Evolutionary conservation across 2,797 vertebrate genomes (phyloP).

Genomic region (Arrhamphus sclerolepis): DNA sequence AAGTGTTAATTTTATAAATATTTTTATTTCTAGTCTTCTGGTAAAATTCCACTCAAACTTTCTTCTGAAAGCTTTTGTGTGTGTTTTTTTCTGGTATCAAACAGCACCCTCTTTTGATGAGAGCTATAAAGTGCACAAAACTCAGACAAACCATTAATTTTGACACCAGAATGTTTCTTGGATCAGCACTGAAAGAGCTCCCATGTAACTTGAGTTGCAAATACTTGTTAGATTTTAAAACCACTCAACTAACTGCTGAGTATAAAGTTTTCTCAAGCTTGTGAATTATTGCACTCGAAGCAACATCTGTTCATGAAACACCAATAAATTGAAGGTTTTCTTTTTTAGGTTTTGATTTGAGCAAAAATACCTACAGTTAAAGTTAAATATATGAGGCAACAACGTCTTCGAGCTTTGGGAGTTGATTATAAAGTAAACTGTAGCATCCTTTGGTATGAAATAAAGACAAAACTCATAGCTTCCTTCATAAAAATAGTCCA

Average conservation of each 20-base stretch:
- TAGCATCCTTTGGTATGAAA: neutral
- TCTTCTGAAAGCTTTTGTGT: rapidly evolving
- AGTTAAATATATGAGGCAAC: too few relatives aligned
- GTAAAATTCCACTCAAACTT: neutral
- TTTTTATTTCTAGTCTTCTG: neutral
- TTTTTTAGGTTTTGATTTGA: neutral
- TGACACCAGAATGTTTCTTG: neutral
- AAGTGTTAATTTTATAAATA: conserved; percentile 1
- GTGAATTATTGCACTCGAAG: too few relatives aligned
- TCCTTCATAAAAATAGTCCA: conserved; percentile 24
- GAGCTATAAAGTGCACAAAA: conserved; percentile 5
- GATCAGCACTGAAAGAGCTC: neutral
- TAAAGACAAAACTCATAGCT: conserved; percentile 7
- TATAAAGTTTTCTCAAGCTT: too few relatives aligned
- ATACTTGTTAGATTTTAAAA: too few relatives aligned
- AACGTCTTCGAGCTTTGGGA: too few relatives aligned
- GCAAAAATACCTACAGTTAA: too few relatives aligned
- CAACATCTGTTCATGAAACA: neutral
- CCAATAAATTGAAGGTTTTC: neutral
- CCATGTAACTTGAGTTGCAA: neutral
- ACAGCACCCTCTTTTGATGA: conserved; percentile 37
- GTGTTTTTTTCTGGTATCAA: conserved; percentile 10
- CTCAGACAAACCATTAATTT: neutral
- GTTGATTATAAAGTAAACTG: neutral
- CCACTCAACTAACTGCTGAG: too few relatives aligned